Base-by-base conservation (phyloP, 2,113 vertebrate genomes). In the Nothoprocta pentlandii region DNA sequence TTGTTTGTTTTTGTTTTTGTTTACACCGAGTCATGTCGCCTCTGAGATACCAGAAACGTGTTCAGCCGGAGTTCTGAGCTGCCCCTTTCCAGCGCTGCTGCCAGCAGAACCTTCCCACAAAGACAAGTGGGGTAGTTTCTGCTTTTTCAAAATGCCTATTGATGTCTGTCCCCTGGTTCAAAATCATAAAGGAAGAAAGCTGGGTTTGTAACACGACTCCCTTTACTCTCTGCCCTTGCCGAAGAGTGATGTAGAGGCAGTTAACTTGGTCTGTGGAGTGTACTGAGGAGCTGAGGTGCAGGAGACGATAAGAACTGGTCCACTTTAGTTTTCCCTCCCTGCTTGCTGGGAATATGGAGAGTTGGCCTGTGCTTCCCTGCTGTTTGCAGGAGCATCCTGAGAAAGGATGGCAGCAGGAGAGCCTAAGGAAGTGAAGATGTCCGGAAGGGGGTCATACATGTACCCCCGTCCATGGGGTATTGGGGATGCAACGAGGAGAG, bases 1-100 rank as follows among this genome's bases (percentile, higher is more conserved):
- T 92, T 92, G 80, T 67, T 90, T 92, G 88, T 93, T 96, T 93
- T 95, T 88, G 56, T 77, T 91, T 88, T 95, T 88, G 56, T 77
- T 91, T 88, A 22, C 42, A 51, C 44, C 76, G 91, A 80, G 62
- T 71, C 76, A 36, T 80, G 56, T 79, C 32, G 11, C 63, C 79
- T 1, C 5, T 44, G 25, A 51, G 36, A 54, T 15, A 30, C 1
- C 2, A 86, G 77, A 67, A 73, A 68, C 23, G 4, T 30, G 73
- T 68, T 32, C 56, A 62, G 62, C 32, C 80, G 46, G 34, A 0
- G 0, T n/a, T 47, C 66, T 10, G 49, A 73, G 71, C 66, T 68
- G 85, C 56, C 49, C 10, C 2, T 53, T 91, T 42, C 47, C 22
- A 82, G 22, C 39, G n/a, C 16, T 58, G 41, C 10, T 71, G 42